These are phyloP conservation scores for Cisticola juncidis DNA, from an alignment of 2,113 vertebrate genomes.

Conservation along the genomic window DNA sequence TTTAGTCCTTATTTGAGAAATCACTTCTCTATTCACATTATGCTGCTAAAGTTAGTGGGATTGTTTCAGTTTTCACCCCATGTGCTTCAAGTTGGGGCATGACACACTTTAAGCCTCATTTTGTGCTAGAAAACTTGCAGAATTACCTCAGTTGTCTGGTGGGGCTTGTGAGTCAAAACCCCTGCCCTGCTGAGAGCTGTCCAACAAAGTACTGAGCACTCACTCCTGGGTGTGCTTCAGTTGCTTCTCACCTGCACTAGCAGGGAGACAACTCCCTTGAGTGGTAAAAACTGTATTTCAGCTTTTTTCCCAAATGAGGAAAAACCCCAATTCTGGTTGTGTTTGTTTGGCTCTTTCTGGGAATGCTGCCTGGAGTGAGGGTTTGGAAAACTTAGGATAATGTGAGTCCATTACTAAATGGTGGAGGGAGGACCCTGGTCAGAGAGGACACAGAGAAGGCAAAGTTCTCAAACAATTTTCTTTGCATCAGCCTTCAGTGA, in stretches of 20 bases:
- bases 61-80: neutral
- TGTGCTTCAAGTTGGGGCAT: accelerated
- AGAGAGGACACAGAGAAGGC: neutral
- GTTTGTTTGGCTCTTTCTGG: neutral
- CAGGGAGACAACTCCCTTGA: neutral
- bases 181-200: neutral
- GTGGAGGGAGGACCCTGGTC: neutral
- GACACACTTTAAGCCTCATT: accelerated
- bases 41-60: neutral
- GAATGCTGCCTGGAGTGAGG: neutral
- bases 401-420: neutral
- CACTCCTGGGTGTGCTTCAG: neutral
- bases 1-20: neutral
- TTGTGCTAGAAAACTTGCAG: neutral
- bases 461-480: neutral
- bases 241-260: neutral
- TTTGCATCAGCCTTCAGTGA: neutral
- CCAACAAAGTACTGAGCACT: neutral
- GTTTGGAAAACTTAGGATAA: neutral
- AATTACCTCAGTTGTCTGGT: neutral
- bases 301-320: neutral
- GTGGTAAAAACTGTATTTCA: neutral
- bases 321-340: neutral
- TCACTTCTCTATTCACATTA: neutral
- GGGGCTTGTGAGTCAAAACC: neutral